Evolutionary conservation across 2,797 vertebrate genomes (phyloP).

Genomic region (Lycodopsis pacificus): DNA sequence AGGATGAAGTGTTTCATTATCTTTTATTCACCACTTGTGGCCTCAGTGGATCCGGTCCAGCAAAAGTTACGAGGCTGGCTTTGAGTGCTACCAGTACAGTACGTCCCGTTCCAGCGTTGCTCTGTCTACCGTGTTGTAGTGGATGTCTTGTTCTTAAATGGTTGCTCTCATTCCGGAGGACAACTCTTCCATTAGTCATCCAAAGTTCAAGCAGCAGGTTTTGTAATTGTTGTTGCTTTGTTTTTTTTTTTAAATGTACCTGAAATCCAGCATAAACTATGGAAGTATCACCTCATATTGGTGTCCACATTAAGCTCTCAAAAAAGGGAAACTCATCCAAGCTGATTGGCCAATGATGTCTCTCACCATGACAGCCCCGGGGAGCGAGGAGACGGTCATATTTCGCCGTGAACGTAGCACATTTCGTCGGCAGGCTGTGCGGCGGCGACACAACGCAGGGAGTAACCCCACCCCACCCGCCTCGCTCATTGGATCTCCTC

Average conservation of each 20-base stretch:
- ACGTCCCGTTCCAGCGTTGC: not conserved
- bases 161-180: not conserved
- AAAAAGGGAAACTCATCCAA: conserved; percentile 4
- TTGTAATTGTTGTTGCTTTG: not conserved
- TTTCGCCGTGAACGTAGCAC: conserved; percentile 98
- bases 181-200: not conserved
- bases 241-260: conserved; percentile 7
- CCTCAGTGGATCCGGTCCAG: not conserved
- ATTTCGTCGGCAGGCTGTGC: conserved; percentile 98
- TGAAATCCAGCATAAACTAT: not conserved
- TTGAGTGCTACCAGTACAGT: not conserved
- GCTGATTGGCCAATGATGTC: conserved; percentile 65
- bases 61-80: not conserved
- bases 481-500: conserved; percentile 98
- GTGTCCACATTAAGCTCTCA: conserved; percentile 17
- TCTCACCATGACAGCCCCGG: conserved; percentile 88
- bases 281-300: conserved; percentile 6
- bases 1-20: not conserved
- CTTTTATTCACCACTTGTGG: conserved; percentile 1
- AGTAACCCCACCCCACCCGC: conserved; percentile 98
- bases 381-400: conserved; percentile 95
- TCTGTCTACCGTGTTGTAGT: not conserved
- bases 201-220: not conserved
- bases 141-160: not conserved
- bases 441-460: conserved; percentile 99